These are phyloP conservation scores for Lomographa bimaculata DNA, from an alignment of 2,888 invertebrate species.

Conservation along the genomic window DNA sequence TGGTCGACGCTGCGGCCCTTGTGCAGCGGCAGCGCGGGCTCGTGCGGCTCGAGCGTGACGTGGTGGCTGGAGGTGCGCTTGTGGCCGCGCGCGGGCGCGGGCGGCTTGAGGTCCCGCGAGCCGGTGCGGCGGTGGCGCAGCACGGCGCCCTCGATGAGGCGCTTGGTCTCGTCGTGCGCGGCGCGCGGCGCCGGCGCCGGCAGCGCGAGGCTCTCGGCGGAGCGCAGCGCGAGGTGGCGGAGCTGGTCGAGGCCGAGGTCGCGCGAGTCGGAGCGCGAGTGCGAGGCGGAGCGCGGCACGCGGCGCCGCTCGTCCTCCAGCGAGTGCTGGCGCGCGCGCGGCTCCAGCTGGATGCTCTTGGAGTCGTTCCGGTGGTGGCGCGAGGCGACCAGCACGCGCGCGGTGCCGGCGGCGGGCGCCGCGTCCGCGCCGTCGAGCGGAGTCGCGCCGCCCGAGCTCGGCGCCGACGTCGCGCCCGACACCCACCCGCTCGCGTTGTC, in stretches of 20 bases:
- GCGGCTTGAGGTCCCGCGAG: slow-evolving; percentile 78
- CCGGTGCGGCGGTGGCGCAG: slow-evolving; percentile 85
- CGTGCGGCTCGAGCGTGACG: slow-evolving; percentile 71
- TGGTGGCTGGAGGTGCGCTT: slow-evolving; percentile 78
- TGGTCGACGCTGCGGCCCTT: slow-evolving; percentile 76
- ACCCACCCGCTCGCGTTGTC: slow-evolving; percentile 79
- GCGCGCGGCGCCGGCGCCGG: slow-evolving; percentile 62
- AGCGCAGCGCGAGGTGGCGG: slow-evolving; percentile 71
- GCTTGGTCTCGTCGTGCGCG: slow-evolving; percentile 74
- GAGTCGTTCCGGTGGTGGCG: slow-evolving; percentile 85
- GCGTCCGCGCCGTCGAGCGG: slow-evolving; percentile 55
- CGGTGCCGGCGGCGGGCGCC: slow-evolving; percentile 49
- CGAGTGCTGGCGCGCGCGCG: slow-evolving; percentile 75
- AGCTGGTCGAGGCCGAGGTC: slow-evolving; percentile 76
- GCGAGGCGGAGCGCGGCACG: slow-evolving; percentile 77
- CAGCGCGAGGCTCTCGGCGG: slow-evolving; percentile 74
- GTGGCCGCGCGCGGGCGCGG: slow-evolving; percentile 60
- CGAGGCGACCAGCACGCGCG: slow-evolving; percentile 77
- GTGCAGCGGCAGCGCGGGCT: slow-evolving; percentile 60
- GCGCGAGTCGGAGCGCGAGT: slow-evolving; percentile 81
- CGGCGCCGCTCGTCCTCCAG: slow-evolving; percentile 51
- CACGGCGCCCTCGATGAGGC: slow-evolving; percentile 69
- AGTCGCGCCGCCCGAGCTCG: slow-evolving; percentile 66
- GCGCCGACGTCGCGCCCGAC: slow-evolving; percentile 65
- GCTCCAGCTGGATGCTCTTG: slow-evolving; percentile 85